Evolutionary conservation across 2,113 vertebrate genomes (phyloP), one percentile per base, ranked within the genome.

Genomic region (Thomomys bottae): DNA sequence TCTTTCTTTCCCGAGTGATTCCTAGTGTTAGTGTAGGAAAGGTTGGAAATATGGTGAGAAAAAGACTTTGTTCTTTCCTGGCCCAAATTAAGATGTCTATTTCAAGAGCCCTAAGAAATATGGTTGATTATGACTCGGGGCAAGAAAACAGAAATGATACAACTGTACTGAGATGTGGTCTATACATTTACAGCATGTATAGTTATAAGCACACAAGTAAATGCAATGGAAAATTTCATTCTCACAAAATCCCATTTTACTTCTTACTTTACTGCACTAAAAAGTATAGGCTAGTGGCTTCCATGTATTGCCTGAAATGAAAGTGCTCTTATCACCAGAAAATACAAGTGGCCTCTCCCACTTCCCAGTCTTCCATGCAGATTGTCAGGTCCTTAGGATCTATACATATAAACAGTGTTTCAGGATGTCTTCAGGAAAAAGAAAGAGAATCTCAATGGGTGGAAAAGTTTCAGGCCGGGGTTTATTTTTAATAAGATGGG

Each of bases 21-120:
- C 28, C 42, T 38, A 40, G 30, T 92, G 91, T 89, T 42, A n/a
- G 75, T 87, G 76, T 84, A 38, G 84, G 70, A 63, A 78, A 91
- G 38, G 11, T 17, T 57, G 3, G 61, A 75, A 87, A 87, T 8
- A 18, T 36, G 42, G 14, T 21, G 30, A 70, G 14, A 6, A 38
- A 49, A 91, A 45, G 18, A 0, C 3, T 79, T 84, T 87, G 9
- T 36, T 86, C 84, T 54, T 95, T 91, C 17, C 30, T 1, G 38
- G 36, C 20, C 54, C 89, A 92, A 92, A 36, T 67, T 49, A 91
- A 89, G 38, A 26, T n/a, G 8, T 11, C 75, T 15, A 68, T 61
- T 11, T 61, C 38, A 84, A 66, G 64, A 72, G n/a, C 15, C 34
- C 78, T 78, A 49, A 83, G 77, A 71, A 11, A 66, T 7, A 10